Evolutionary conservation across 2,797 vertebrate genomes (phyloP).

Genomic region (Sciaenops ocellatus): DNA sequence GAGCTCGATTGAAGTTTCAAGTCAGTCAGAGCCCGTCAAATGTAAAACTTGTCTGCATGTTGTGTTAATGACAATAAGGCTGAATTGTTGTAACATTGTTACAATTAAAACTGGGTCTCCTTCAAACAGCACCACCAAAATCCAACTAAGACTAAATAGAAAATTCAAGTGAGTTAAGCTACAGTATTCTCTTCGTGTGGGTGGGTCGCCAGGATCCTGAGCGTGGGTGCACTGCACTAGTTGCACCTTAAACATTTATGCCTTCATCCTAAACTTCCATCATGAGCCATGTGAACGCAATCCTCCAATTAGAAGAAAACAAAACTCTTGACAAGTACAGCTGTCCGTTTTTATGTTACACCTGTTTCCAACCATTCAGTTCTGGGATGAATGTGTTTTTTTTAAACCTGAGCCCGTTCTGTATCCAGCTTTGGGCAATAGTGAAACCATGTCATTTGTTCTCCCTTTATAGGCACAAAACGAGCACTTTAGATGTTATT

Average conservation of each 20-base stretch:
- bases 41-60: too few relatives aligned
- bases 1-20: too few relatives aligned
- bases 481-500: constrained; percentile 9
- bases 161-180: too few relatives aligned
- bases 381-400: background rate
- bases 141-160: too few relatives aligned
- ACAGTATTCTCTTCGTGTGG: too few relatives aligned
- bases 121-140: too few relatives aligned
- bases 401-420: background rate
- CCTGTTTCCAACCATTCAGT: constrained; percentile 8
- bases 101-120: too few relatives aligned
- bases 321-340: constrained; percentile 5
- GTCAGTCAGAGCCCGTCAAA: too few relatives aligned
- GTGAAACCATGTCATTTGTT: constrained; percentile 17
- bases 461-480: constrained; percentile 20
- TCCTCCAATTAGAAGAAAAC: background rate
- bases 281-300: background rate
- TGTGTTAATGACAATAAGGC: too few relatives aligned
- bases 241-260: too few relatives aligned
- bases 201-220: too few relatives aligned
- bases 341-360: background rate
- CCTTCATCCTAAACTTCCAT: background rate
- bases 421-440: background rate
- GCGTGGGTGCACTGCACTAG: too few relatives aligned
- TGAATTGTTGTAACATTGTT: background rate